Evolutionary conservation across 2,888 invertebrate species (phyloP), one percentile per base, ranked within the genome.

Genomic region (Macropis europaea): DNA sequence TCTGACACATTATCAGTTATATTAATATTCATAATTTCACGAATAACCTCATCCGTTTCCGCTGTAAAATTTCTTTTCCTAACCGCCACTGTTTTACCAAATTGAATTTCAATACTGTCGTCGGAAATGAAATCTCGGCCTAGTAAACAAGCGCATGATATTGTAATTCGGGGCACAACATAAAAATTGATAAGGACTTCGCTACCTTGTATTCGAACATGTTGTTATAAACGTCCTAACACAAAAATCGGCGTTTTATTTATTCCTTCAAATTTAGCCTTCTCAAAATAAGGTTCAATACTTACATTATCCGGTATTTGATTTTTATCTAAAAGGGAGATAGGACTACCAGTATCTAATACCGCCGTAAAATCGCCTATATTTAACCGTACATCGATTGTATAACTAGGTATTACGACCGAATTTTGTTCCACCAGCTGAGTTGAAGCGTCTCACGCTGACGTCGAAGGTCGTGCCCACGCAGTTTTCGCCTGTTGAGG

Each of bases 151-250:
- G n/a, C 2, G 24, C 19, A 24, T 2, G 2, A 26, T 38, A 59
- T 59, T 4, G 59, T 47, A 26, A 24, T 13, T 0, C 17, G 5
- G 1, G 59, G 38, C 2, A 59, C 59, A n/a, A 48, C 13, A 48
- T 48, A 48, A 59, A 59, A 59, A 11, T 48, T 26, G 7, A 59
- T 13, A n/a, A 11, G 3, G 22, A 59, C 13, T 24, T 28, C 59
- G 15, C 38, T 26, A 26, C 34, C 15, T 4, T 9, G 17, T 4
- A 57, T 9, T 7, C 3, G 3, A 4, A 45, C 45, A 0, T 45
- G 42, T 30, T 36, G 24, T 17, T 13, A 22, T 24, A 56, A 42
- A 13, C 22, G 9, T 6, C 57, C 57, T 34, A 57, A 24, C 34
- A 59, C 26, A 13, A 2, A 26, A 24, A 59, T 47, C 26, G 26